Evolutionary conservation across 1,140 invertebrate species (phyloP).

Genomic region (Anthonomus grandis): DNA sequence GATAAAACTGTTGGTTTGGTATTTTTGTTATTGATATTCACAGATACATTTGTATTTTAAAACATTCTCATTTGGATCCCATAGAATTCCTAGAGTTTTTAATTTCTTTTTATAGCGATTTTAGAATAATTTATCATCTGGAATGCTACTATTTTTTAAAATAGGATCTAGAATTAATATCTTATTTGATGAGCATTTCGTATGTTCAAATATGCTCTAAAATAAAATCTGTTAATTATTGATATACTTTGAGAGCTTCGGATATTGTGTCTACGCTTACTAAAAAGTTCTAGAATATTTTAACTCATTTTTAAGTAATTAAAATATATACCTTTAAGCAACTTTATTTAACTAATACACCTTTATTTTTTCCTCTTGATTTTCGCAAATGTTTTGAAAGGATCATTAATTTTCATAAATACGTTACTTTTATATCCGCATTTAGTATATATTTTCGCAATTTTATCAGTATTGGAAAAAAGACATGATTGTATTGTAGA

Average conservation of each 20-base stretch:
- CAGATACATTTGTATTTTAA: background rate
- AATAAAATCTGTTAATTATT: background rate
- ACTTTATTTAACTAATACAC: background rate
- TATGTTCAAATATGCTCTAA: background rate
- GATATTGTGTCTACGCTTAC: too few species aligned
- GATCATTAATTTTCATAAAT: too few species aligned
- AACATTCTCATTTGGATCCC: background rate
- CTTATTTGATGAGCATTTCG: background rate
- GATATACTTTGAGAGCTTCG: background rate
- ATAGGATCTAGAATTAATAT: background rate
- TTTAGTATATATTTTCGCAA: too few species aligned
- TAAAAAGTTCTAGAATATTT: background rate
- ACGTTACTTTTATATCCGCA: too few species aligned
- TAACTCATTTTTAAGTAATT: background rate
- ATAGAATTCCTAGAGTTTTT: background rate
- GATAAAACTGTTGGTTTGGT: background rate
- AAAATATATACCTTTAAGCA: too few species aligned
- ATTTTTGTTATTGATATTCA: too few species aligned
- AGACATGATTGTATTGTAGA: too few species aligned
- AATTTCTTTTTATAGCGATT: background rate
- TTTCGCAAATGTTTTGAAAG: background rate
- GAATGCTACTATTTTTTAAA: background rate
- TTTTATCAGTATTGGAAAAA: too few species aligned
- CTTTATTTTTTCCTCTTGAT: background rate
- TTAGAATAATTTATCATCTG: background rate